These are phyloP conservation scores for Saxidomus purpurata DNA, from an alignment of 1,140 invertebrate genomes.

Conservation along the genomic window DNA sequence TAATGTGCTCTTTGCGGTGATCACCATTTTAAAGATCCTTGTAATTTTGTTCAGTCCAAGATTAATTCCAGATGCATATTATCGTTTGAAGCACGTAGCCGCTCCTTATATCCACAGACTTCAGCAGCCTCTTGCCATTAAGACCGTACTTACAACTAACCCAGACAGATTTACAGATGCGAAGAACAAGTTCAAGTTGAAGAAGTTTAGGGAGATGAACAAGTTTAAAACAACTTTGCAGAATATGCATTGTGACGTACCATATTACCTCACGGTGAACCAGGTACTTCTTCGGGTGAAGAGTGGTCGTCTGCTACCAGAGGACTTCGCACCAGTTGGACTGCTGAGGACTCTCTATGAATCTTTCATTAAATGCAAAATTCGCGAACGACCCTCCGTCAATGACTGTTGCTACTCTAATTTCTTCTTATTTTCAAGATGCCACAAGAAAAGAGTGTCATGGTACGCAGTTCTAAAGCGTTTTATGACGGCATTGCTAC, in stretches of 20 bases:
- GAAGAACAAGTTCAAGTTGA: not conserved
- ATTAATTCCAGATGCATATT: slow-evolving; percentile 27
- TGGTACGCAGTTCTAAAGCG: slow-evolving; percentile 37
- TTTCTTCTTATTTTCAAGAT: not conserved
- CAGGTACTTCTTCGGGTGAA: slow-evolving; percentile 1
- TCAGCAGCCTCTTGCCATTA: not conserved
- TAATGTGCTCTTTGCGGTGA: slow-evolving; percentile 20
- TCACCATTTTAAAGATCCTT: slow-evolving; percentile 4
- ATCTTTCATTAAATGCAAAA: slow-evolving; percentile 56
- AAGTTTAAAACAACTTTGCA: slow-evolving; percentile 26
- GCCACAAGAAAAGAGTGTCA: not conserved
- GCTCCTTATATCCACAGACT: slow-evolving; percentile 8
- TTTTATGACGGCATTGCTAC: slow-evolving; percentile 2
- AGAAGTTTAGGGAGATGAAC: slow-evolving; percentile 41
- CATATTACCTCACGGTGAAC: slow-evolving; percentile 5
- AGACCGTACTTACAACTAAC: not conserved
- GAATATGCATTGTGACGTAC: not conserved
- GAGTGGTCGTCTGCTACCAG: slow-evolving; percentile 15
- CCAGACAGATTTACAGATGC: slow-evolving; percentile 17
- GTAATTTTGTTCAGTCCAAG: slow-evolving; percentile 49
- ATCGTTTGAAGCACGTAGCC: not conserved
- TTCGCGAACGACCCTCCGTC: slow-evolving; percentile 16
- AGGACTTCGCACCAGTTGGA: slow-evolving; percentile 48
- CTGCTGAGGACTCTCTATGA: slow-evolving; percentile 32
- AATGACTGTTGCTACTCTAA: slow-evolving; percentile 37